Evolutionary conservation across 64 coral and sea anemone genomes (phyloP), one percentile per base, ranked within the genome.

Genomic region (Stylophora pistillata): DNA sequence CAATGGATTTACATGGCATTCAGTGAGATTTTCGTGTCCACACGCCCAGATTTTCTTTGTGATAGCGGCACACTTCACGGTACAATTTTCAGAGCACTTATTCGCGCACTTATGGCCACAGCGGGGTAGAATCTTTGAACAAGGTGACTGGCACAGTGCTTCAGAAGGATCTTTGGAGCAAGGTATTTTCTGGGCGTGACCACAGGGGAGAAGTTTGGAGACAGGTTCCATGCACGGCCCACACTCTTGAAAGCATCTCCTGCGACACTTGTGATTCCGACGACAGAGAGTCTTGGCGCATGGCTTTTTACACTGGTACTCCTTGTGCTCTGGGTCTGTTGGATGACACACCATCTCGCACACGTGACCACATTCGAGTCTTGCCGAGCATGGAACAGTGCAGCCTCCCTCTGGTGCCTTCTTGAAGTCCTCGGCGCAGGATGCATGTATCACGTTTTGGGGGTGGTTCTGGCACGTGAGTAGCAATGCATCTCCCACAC

Each of bases 21-120:
- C 26, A 7, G 60, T 55, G 1, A 53, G 14, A 18, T 86, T 86
- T 73, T 80, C 71, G 82, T 95, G 96, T 13, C 82, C 81, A 73
- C 96, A 98, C 6, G 90, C 59, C 57, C 87, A 79, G 14, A 15
- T 85, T 74, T 93, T 98, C 53, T 66, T 13, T 1, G 82, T 70
- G 3, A 62, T 68, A 30, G 30, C 54, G 6, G 41, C 18, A 57
- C 96, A 98, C 27, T 82, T 88, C 73, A 55, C 90, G 25, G 74
- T 74, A 13, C 87, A 98, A 23, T 69, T 81, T 75, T 90, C 96
- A 84, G 9, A 66, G 69, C 87, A 94, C 66, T 37, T 76, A 20
- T 74, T 90, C 26, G 74, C 26, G 55, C 96, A 98, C 0, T 7
- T 71, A 90, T 98, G 96, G n/a, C 90, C 90, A 76, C 96, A 98